Evolutionary conservation across 2,888 invertebrate species (phyloP), one percentile per base, ranked within the genome.

Genomic region (Calliopum simillimum): DNA sequence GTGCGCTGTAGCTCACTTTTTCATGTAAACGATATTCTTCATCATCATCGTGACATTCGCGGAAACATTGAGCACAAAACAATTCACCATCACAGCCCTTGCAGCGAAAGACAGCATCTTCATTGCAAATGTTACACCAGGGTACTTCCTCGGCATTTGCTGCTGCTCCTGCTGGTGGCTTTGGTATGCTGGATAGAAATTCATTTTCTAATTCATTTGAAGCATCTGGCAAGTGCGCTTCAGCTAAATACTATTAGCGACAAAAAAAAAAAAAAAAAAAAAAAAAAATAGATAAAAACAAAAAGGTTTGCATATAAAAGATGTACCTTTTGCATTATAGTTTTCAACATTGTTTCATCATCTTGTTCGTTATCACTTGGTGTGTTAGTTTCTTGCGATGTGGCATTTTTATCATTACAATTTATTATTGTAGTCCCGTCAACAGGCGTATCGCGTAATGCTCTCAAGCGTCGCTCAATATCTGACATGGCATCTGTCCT

Each of bases 101-200:
- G 81, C 96, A 97, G 63, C 92, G 87, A 74, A 91, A 86, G 11
- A 86, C 88, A 2, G 95, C 94, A 86, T 94, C 92, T 81, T 93
- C 92, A 83, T 95, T 94, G 82, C 96, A 97, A 76, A 96, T 92
- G 75, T 92, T 92, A 86, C 96, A 97, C 89, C 93, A 94, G 4
- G 93, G 93, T 58, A 94, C 86, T 80, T 94, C 93, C 77, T 89
- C 87, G 14, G 79, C 76, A 13, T 84, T 79, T 19, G 85, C 69
- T 13, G 69, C 65, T 58, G 59, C 49, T 2, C 33, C 71, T 3
- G 43, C 81, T 68, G 80, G 80, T n/a, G 75, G 74, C 61, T 64
- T 43, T n/a, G 74, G 76, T 68, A 76, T 64, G 4, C 77, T 74
- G 5, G 73, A 68, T 69, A 85, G 74, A n/a, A 81, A 74, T 71